phyloP scores from a whole-genome alignment of 2,113 vertebrate genomes.

The Tetrao urogallus region DNA sequence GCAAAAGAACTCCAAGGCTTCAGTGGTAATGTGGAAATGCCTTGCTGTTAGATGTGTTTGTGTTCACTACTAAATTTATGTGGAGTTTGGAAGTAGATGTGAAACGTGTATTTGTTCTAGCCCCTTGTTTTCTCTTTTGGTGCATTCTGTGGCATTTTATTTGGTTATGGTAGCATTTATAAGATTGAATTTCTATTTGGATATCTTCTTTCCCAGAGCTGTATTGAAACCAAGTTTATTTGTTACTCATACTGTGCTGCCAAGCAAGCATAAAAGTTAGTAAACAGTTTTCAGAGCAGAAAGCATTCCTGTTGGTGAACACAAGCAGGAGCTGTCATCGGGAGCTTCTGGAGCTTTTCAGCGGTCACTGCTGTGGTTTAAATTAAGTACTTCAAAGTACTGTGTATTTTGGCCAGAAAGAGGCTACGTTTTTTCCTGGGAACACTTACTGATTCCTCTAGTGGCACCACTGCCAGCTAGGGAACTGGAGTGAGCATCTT shows the following conservation, averaged over 20 bases:
- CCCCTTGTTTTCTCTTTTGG: background rate
- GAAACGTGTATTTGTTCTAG: background rate
- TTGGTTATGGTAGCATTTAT: background rate
- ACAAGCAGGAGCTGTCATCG: background rate
- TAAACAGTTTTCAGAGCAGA: background rate
- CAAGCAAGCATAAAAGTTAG: background rate
- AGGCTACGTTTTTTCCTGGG: background rate
- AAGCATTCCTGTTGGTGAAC: background rate
- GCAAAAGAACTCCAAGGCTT: background rate
- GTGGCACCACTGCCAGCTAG: rapidly evolving
- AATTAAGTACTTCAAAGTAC: background rate
- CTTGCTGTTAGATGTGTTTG: rapidly evolving
- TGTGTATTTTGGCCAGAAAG: background rate
- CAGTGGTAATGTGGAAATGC: background rate
- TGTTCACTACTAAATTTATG: background rate
- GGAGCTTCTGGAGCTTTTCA: background rate
- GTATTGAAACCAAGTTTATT: background rate
- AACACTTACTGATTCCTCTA: background rate
- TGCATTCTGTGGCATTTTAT: background rate
- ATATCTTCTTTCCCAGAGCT: background rate
- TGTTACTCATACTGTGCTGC: background rate
- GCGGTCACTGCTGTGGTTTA: rapidly evolving
- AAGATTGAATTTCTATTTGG: background rate
- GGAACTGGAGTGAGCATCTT: background rate
- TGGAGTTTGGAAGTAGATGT: background rate